These are phyloP conservation scores for Acrocephalus kingi DNA, from an alignment of 2,113 vertebrate species.

Conservation along the genomic window DNA sequence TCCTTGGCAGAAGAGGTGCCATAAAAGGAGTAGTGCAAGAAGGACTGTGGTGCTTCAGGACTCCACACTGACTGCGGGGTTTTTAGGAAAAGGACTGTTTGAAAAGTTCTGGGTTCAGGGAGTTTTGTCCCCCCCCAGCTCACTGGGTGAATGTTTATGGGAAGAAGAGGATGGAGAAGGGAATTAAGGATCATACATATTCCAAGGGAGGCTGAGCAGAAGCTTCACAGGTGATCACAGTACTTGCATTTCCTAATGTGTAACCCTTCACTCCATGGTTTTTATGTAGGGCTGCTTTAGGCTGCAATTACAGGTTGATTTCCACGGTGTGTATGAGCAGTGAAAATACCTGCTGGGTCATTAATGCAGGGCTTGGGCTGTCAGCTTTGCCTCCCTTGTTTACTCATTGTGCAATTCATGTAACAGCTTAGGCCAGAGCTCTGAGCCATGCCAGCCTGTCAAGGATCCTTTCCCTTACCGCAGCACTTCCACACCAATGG, in stretches of 20 bases:
- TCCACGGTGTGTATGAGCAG: background rate
- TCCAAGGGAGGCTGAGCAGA: background rate
- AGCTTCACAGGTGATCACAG: background rate
- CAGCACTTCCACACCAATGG: background rate
- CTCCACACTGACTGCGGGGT: background rate
- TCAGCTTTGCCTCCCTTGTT: slow-evolving; percentile 2
- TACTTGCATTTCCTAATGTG: background rate
- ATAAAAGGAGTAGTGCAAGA: background rate
- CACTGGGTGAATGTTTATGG: background rate
- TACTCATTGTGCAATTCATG: slow-evolving; percentile 31
- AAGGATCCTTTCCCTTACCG: background rate
- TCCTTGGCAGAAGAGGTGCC: background rate
- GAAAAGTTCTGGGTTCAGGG: background rate
- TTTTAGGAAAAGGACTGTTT: background rate
- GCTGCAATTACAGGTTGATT: background rate
- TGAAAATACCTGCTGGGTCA: background rate
- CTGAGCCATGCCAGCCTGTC: background rate
- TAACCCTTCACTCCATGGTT: background rate
- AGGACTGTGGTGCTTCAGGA: background rate
- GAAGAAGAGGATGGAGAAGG: background rate
- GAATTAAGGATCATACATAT: background rate
- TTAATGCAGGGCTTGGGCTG: background rate
- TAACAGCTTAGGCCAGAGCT: slow-evolving; percentile 1
- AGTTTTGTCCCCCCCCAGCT: background rate
- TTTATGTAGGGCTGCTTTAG: background rate